Evolutionary conservation across 2,113 vertebrate species (phyloP).

Genomic region (Ammospiza nelsoni): DNA sequence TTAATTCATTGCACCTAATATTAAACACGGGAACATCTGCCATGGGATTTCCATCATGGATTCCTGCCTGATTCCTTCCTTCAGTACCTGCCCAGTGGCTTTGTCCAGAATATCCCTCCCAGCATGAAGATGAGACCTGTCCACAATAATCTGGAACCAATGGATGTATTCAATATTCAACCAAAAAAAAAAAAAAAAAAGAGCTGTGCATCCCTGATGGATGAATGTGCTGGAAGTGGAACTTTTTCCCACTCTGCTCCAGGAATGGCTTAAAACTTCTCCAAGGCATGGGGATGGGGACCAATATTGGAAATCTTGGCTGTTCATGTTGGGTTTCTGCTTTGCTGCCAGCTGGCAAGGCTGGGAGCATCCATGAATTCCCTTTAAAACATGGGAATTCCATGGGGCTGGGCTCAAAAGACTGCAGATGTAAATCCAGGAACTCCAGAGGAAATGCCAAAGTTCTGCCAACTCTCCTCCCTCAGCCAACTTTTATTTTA

Average conservation of each 20-base stretch:
- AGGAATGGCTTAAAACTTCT: background rate
- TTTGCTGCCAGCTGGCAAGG: background rate
- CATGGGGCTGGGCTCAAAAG: background rate
- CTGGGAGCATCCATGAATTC: background rate
- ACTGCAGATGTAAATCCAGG: background rate
- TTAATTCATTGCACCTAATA: background rate
- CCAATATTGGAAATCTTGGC: background rate
- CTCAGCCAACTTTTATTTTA: conserved; percentile 4
- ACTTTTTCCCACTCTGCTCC: background rate
- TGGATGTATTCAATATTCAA: background rate
- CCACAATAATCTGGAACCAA: background rate
- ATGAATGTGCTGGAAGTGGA: background rate
- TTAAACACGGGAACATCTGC: background rate
- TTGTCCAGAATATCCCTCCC: background rate
- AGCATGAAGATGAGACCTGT: background rate
- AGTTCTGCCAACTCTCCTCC: background rate
- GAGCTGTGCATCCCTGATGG: background rate
- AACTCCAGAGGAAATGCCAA: background rate
- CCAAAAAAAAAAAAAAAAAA: background rate
- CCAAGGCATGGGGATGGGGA: background rate
- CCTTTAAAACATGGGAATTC: background rate
- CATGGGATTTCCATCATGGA: background rate
- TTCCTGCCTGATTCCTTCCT: background rate
- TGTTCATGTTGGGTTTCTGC: background rate
- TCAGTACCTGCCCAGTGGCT: accelerated